A percentile compares a stretch with the other conserved stretches of the same genome.
Evolutionary conservation across 1,140 invertebrate species (phyloP).

Genomic region (Cyphomyrmex costatus): DNA sequence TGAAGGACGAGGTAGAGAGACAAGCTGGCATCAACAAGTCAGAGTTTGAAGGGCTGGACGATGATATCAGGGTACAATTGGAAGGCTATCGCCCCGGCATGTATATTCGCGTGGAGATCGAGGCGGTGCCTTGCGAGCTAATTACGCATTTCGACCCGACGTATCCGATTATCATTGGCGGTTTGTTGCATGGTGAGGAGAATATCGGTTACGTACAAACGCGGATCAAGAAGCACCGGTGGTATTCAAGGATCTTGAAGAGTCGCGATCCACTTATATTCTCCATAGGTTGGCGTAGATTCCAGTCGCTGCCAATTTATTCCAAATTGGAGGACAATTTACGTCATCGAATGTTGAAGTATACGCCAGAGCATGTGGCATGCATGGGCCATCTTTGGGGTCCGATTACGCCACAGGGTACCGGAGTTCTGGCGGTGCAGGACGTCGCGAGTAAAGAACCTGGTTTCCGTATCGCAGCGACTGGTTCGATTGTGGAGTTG

Average conservation of each 20-base stretch:
- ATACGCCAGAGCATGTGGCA: conserved; percentile 98
- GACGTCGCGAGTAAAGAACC: conserved; percentile 91
- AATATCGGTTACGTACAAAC: conserved; percentile 98
- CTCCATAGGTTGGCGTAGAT: conserved; percentile 98
- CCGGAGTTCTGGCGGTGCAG: conserved; percentile 97
- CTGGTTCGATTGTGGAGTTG: conserved; percentile 97
- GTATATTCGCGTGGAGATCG: conserved; percentile 96
- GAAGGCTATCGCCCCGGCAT: conserved; percentile 98
- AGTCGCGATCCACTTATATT: conserved; percentile 98
- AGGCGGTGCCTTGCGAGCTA: conserved; percentile 95
- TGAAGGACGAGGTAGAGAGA: conserved; percentile 95
- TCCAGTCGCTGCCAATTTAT: conserved; percentile 97
- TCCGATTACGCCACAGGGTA: conserved; percentile 97
- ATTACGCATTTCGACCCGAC: conserved; percentile 96
- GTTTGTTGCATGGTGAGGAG: conserved; percentile 96
- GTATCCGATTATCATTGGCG: conserved; percentile 97
- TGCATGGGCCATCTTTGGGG: conserved; percentile 99
- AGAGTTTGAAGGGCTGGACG: conserved; percentile 97
- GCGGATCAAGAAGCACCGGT: conserved; percentile 98
- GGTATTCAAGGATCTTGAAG: conserved; percentile 98
- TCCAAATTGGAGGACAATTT: conserved; percentile 99
- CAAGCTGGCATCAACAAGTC: conserved; percentile 97
- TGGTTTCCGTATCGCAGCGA: conserved; percentile 98
- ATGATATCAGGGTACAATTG: conserved; percentile 94
- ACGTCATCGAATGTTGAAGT: conserved; percentile 97